These are phyloP conservation scores for Odobenus rosmarus DNA, from an alignment of 2,113 vertebrate species.

Conservation along the genomic window DNA sequence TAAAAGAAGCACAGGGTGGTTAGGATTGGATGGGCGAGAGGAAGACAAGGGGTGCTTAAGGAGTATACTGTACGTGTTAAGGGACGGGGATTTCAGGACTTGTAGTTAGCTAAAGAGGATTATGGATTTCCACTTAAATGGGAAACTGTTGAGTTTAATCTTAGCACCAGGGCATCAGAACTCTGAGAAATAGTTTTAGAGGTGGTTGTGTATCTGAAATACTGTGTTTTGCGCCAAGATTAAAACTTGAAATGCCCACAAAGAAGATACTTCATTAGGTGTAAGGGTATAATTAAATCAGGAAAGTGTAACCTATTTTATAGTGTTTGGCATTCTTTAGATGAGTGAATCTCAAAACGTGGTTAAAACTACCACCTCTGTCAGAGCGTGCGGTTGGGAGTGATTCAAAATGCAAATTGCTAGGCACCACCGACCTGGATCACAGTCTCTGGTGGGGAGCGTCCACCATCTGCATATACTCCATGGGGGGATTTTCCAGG, in stretches of 20 bases:
- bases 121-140: background rate
- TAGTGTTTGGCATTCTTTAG: background rate
- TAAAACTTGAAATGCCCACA: background rate
- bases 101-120: background rate
- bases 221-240: background rate
- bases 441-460: background rate
- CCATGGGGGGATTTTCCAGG: slow-evolving; percentile 63
- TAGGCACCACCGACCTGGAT: background rate
- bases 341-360: background rate
- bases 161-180: background rate
- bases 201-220: background rate
- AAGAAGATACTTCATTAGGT: background rate
- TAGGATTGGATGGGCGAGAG: background rate
- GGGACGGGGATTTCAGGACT: background rate
- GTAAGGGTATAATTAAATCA: background rate
- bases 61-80: background rate
- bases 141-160: background rate
- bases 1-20: background rate
- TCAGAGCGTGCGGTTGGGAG: background rate
- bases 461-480: background rate
- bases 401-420: background rate
- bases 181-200: background rate
- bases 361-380: background rate
- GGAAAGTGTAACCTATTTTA: background rate
- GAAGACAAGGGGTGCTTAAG: background rate